Conservation (phyloP, 1,140 invertebrate genomes). For the Archegozetes longisetosus region DNA sequence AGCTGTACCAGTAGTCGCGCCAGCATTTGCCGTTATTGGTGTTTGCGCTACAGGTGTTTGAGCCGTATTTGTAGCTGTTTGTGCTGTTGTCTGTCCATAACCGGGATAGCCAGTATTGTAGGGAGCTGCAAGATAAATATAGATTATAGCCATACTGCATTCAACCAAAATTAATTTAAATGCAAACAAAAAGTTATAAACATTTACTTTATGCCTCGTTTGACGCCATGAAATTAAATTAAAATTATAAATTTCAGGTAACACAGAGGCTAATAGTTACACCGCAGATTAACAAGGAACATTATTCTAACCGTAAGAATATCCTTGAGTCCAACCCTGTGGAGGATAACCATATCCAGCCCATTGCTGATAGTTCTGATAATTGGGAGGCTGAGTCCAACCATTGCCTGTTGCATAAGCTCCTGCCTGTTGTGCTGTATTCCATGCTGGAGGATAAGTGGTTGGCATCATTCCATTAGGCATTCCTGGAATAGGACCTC, state of each 20-base stretch:
- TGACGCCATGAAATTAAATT: not conserved
- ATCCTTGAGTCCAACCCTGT: conserved; percentile 1
- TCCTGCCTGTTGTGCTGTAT: not conserved
- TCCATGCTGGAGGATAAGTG: not conserved
- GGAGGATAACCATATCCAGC: conserved; percentile 2
- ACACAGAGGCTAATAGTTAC: not conserved
- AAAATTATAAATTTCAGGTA: not conserved
- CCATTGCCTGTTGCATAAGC: conserved; percentile 1
- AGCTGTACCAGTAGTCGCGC: not conserved
- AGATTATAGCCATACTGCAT: not conserved
- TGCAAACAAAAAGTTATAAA: not conserved
- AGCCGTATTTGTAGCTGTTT: not conserved
- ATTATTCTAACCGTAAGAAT: not conserved
- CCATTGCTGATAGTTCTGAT: conserved; percentile 1
- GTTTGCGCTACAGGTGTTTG: not conserved
- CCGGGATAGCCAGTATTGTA: not conserved
- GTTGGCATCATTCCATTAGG: not conserved
- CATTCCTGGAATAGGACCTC: not conserved
- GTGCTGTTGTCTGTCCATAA: not conserved
- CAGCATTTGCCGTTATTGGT: not conserved
- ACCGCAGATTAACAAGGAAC: not conserved
- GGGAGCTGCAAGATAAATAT: not conserved
- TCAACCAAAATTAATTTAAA: not conserved
- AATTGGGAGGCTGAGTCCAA: not conserved
- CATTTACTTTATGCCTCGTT: not conserved